phyloP scores from a whole-genome alignment of 2,888 invertebrate species.

The Heliothis peltigera region DNA sequence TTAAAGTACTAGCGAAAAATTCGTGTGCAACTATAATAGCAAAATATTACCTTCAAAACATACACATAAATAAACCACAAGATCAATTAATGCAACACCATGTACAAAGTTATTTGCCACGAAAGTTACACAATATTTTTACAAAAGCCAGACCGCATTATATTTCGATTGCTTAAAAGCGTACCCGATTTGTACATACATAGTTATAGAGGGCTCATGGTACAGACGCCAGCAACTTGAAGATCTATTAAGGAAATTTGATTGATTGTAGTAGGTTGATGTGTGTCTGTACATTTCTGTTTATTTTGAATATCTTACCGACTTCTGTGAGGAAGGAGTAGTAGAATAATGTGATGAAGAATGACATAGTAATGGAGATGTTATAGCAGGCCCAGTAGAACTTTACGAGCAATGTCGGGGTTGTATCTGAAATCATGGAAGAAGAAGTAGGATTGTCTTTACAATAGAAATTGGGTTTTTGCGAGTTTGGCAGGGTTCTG shows the following conservation, averaged over 20 bases:
- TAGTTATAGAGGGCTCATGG: neutral
- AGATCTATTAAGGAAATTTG: no score
- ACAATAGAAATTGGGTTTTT: no score
- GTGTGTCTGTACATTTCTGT: neutral
- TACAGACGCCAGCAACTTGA: no score
- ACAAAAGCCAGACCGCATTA: neutral
- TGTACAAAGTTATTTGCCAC: slow-evolving; percentile 4
- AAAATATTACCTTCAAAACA: neutral
- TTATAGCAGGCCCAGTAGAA: slow-evolving; percentile 81
- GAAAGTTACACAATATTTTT: slow-evolving; percentile 16
- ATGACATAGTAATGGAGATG: slow-evolving; percentile 75
- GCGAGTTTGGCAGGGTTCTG: no score
- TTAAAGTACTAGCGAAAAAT: no score
- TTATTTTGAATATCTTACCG: slow-evolving; percentile 62
- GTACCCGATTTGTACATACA: neutral
- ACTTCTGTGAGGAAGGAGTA: slow-evolving; percentile 74
- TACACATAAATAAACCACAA: neutral
- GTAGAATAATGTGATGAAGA: slow-evolving; percentile 84
- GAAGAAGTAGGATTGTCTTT: neutral
- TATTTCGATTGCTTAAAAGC: slow-evolving; percentile 10
- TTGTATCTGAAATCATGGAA: slow-evolving; percentile 74
- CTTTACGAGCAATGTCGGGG: slow-evolving; percentile 79
- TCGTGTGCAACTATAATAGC: neutral
- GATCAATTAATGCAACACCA: slow-evolving; percentile 1
- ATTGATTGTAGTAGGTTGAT: no score